These are phyloP conservation scores for Typhlomys cinereus DNA, from an alignment of 2,113 vertebrate species.

Conservation along the genomic window DNA sequence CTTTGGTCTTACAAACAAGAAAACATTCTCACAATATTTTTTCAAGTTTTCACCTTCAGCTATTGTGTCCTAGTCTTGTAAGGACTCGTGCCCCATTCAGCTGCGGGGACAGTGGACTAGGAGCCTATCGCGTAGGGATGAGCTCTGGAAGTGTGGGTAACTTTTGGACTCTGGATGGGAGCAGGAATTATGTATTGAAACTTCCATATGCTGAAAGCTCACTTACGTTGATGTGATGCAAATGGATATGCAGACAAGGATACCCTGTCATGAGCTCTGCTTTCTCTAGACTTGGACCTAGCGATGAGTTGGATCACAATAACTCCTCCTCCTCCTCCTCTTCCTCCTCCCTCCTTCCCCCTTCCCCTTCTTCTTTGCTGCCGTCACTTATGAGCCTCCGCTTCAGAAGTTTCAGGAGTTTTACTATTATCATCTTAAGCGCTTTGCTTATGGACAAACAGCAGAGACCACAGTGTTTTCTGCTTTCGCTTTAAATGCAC, in stretches of 20 bases:
- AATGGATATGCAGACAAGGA: constrained; percentile 25
- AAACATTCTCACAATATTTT: not conserved
- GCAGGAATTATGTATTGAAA: not conserved
- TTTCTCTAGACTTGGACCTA: constrained; percentile 51
- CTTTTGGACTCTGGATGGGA: constrained; percentile 28
- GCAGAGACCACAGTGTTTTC: not conserved
- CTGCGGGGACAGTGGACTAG: not conserved
- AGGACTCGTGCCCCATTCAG: not conserved
- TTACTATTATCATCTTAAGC: constrained; percentile 35
- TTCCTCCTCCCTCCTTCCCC: not conserved
- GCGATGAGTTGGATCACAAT: constrained; percentile 33
- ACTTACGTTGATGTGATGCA: constrained; percentile 26
- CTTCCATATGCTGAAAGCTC: constrained; percentile 21
- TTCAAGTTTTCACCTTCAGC: not conserved
- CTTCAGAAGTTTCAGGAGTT: constrained; percentile 45
- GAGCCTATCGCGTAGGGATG: not conserved
- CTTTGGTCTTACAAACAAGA: not conserved
- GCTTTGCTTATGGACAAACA: constrained; percentile 32
- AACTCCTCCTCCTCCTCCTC: not conserved
- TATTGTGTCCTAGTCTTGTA: not conserved
- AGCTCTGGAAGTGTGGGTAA: not conserved
- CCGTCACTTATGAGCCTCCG: not conserved
- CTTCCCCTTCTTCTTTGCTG: not conserved
- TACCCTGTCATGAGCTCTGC: not conserved
- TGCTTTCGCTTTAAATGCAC: not conserved